These are phyloP conservation scores for Albula glossodonta DNA, from an alignment of 2,113 vertebrate genomes.

Conservation along the genomic window DNA sequence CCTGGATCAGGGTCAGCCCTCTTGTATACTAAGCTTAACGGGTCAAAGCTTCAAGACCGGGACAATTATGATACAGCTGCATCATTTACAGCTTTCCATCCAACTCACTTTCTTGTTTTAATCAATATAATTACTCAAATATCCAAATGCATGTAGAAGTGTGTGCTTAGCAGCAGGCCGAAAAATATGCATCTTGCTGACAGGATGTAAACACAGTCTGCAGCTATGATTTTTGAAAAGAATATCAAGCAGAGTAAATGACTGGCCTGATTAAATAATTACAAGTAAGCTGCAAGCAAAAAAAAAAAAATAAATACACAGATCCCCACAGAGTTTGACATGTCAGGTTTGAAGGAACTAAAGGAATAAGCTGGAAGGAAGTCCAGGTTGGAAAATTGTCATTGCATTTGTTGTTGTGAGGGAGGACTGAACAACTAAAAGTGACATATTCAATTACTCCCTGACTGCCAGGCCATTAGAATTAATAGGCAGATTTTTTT, in stretches of 20 bases:
- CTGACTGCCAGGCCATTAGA: not conserved
- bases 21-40: not conserved
- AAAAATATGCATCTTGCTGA: not conserved
- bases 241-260: not conserved
- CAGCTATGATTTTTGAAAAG: not conserved
- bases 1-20: not conserved
- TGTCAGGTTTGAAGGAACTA: not conserved
- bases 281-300: not conserved
- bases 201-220: not conserved
- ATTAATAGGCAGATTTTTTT: not conserved
- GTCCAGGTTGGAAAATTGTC: not conserved
- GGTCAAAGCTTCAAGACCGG: not conserved
- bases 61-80: not conserved
- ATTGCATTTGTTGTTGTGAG: not conserved
- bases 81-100: not conserved
- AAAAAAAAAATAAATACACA: not conserved
- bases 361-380: not conserved
- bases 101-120: not conserved
- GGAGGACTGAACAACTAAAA: not conserved
- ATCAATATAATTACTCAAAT: not conserved
- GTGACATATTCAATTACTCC: not conserved
- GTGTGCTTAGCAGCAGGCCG: not conserved
- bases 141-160: not conserved
- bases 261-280: not conserved
- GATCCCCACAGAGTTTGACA: not conserved